These are phyloP conservation scores for Umimayanthus kanabou DNA, from an alignment of 92 coral and sea anemone species.

Conservation along the genomic window DNA sequence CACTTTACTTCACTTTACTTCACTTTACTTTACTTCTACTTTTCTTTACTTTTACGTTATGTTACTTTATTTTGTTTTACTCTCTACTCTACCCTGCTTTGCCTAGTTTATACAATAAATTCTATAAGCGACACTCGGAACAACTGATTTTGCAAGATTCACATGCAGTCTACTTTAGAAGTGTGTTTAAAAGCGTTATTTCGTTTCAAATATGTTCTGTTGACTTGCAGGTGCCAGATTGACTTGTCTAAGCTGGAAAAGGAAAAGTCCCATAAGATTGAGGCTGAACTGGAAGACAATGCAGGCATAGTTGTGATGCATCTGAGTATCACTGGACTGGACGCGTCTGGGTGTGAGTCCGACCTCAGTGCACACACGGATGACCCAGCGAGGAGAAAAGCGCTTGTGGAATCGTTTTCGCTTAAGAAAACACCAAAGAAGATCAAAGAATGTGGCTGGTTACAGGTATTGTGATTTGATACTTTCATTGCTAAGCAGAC, in stretches of 20 bases:
- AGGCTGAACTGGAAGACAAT: conserved; percentile 94
- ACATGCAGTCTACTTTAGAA: too few species aligned
- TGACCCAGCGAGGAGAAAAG: conserved; percentile 73
- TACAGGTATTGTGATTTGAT: conserved; percentile 58
- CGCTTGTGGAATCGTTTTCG: conserved; percentile 62
- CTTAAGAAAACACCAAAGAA: conserved; percentile 90
- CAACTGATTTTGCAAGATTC: too few species aligned
- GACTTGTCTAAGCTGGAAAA: conserved; percentile 84
- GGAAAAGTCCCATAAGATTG: conserved; percentile 95
- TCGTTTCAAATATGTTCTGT: not conserved
- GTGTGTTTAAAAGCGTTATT: too few species aligned
- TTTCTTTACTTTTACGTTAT: too few species aligned
- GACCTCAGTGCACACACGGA: conserved; percentile 81
- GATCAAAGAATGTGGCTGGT: conserved; percentile 97
- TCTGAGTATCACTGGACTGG: conserved; percentile 86
- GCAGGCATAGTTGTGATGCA: conserved; percentile 92
- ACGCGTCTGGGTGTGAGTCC: conserved; percentile 88
- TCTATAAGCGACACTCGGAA: too few species aligned
- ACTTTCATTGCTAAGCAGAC: not conserved
- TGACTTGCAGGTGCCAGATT: conserved; percentile 79
- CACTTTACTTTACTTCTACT: too few species aligned
- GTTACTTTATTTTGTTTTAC: too few species aligned
- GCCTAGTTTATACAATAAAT: too few species aligned
- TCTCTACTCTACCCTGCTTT: too few species aligned
- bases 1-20: too few species aligned